Evolutionary conservation across 2,113 vertebrate genomes (phyloP).

Genomic region (Phrynosoma blainvillii): DNA sequence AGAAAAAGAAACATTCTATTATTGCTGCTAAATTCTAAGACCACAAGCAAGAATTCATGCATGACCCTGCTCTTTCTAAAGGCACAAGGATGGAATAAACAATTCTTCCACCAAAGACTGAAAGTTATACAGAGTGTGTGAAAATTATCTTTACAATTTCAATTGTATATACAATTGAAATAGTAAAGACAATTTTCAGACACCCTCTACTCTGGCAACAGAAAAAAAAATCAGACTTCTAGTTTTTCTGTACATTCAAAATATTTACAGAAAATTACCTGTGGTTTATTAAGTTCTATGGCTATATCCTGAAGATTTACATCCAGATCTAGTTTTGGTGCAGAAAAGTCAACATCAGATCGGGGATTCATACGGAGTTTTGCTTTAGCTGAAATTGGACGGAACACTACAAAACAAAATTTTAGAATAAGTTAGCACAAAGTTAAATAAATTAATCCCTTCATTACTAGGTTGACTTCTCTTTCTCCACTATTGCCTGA

Average conservation of each 20-base stretch:
- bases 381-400: conserved; percentile 92
- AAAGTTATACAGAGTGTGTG: too few relatives aligned
- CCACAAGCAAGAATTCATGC: neutral
- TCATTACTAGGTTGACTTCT: neutral
- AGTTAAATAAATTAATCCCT: neutral
- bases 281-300: conserved; percentile 91
- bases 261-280: conserved; percentile 77
- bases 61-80: neutral
- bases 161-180: too few relatives aligned
- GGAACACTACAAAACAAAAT: conserved; percentile 85
- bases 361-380: conserved; percentile 96
- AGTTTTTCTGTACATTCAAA: neutral
- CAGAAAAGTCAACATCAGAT: conserved; percentile 93
- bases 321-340: conserved; percentile 91
- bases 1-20: neutral
- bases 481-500: too few relatives aligned
- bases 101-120: neutral
- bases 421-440: conserved; percentile 13
- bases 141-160: too few relatives aligned
- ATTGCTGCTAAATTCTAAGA: neutral
- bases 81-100: neutral
- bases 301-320: conserved; percentile 91
- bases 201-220: neutral
- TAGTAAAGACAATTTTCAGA: neutral
- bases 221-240: neutral